A percentile compares a stretch with the other conserved stretches of the same genome.
These are phyloP conservation scores for Turritopsis rubra DNA, from an alignment of 30 jellyfish, hydroid and myxozoan species.

Conservation along the genomic window DNA sequence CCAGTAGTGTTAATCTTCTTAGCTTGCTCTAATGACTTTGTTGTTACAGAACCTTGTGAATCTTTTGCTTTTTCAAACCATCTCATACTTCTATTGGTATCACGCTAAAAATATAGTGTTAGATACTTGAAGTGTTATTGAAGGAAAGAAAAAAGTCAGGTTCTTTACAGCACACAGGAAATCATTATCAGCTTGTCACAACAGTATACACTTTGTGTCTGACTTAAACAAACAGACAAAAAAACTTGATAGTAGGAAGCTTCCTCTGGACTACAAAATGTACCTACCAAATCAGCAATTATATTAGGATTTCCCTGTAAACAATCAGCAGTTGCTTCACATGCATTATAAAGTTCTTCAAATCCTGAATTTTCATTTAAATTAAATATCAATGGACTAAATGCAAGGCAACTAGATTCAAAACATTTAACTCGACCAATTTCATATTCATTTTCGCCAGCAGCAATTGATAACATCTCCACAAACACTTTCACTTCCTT, in stretches of 20 bases:
- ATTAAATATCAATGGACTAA: conserved; percentile 43
- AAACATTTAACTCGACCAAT: conserved; percentile 53
- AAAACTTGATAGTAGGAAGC: too few species aligned
- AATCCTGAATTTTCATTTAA: conserved; percentile 37
- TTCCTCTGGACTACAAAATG: too few species aligned
- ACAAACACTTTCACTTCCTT: conserved; percentile 67
- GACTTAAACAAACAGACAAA: too few species aligned
- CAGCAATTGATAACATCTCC: conserved; percentile 63
- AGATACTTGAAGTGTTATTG: too few species aligned
- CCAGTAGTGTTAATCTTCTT: conserved; percentile 56
- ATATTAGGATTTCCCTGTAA: conserved; percentile 22
- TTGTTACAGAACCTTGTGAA: conserved; percentile 65
- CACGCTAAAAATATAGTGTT: conserved; percentile 24
- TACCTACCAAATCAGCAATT: conserved; percentile 30
- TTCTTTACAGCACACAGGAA: too few species aligned
- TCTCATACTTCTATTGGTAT: conserved; percentile 35
- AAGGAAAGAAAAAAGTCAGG: too few species aligned
- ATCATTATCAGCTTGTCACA: too few species aligned
- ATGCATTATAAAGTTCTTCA: conserved; percentile 23
- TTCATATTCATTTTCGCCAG: conserved; percentile 64
- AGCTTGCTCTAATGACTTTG: conserved; percentile 53
- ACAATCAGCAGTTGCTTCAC: conserved; percentile 10
- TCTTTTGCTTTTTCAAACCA: conserved; percentile 59
- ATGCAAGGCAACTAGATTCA: conserved; percentile 56
- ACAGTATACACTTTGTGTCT: too few species aligned